Evolutionary conservation across 53 echinoderm and acorn worm species (phyloP).

Genomic region (Stichopus horrens): DNA sequence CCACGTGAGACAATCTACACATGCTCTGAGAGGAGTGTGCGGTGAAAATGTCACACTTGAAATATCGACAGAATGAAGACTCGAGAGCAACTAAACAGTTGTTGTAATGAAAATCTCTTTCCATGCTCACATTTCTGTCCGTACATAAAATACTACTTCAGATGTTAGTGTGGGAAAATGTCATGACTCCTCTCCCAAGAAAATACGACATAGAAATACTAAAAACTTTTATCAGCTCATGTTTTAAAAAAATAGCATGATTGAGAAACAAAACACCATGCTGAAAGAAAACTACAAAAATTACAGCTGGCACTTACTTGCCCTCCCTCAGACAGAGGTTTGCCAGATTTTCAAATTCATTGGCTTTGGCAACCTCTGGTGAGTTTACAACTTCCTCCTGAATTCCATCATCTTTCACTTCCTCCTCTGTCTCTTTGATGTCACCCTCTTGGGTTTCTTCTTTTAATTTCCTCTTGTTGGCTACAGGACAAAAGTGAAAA

Average conservation of each 20-base stretch:
- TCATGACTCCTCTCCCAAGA: too few species aligned
- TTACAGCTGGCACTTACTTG: constrained; percentile 59
- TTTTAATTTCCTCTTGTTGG: constrained; percentile 10
- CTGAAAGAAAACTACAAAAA: background rate
- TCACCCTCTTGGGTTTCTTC: background rate
- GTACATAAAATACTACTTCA: too few species aligned
- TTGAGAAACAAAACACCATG: background rate
- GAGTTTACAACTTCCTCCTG: background rate
- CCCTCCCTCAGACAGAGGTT: constrained; percentile 85
- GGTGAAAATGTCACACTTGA: too few species aligned
- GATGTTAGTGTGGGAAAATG: too few species aligned
- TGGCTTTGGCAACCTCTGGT: constrained; percentile 76
- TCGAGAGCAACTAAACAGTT: too few species aligned
- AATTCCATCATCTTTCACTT: background rate
- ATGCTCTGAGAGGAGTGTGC: too few species aligned
- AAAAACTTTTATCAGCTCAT: background rate
- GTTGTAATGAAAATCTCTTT: too few species aligned
- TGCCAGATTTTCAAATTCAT: constrained; percentile 85
- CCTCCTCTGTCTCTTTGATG: background rate
- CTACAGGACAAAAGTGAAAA: background rate
- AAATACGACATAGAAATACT: background rate
- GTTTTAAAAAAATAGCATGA: background rate
- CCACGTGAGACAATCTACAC: too few species aligned
- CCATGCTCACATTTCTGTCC: too few species aligned
- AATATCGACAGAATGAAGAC: too few species aligned